These are phyloP conservation scores for Lasioglossum calceatum DNA, from an alignment of 2,888 invertebrate genomes.

Conservation along the genomic window DNA sequence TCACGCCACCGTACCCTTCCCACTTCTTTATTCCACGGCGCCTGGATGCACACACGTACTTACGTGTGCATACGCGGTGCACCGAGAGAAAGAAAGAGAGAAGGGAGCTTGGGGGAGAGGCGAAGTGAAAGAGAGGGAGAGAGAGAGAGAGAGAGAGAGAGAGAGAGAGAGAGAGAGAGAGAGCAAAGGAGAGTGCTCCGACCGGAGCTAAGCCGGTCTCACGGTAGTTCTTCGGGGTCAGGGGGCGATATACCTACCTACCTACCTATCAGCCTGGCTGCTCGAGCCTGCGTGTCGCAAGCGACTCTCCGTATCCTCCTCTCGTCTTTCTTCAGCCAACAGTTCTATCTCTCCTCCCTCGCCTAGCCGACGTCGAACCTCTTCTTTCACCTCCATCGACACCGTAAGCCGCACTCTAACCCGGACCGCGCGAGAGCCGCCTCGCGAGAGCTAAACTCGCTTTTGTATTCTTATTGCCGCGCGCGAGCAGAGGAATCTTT, in stretches of 20 bases:
- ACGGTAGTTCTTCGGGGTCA: constrained; percentile 80
- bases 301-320: constrained; percentile 66
- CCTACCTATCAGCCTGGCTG: constrained; percentile 66
- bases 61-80: constrained; percentile 34
- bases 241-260: constrained; percentile 79
- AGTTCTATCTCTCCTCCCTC: constrained; percentile 40
- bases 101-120: neutral
- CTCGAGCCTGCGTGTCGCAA: constrained; percentile 76
- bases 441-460: constrained; percentile 34
- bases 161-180: neutral
- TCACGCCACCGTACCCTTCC: constrained; percentile 62
- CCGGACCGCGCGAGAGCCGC: constrained; percentile 55
- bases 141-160: constrained; percentile 48
- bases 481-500: constrained; percentile 29
- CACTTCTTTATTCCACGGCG: constrained; percentile 67
- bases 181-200: constrained; percentile 35
- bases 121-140: constrained; percentile 50
- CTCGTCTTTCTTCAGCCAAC: neutral
- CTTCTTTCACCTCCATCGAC: constrained; percentile 68
- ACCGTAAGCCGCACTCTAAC: constrained; percentile 66
- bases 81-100: constrained; percentile 47
- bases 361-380: constrained; percentile 58
- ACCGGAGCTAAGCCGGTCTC: constrained; percentile 76
- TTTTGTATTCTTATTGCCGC: constrained; percentile 43
- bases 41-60: constrained; percentile 28